Evolutionary conservation across 1,140 invertebrate species (phyloP).

Genomic region (Brachionus koreanus): DNA sequence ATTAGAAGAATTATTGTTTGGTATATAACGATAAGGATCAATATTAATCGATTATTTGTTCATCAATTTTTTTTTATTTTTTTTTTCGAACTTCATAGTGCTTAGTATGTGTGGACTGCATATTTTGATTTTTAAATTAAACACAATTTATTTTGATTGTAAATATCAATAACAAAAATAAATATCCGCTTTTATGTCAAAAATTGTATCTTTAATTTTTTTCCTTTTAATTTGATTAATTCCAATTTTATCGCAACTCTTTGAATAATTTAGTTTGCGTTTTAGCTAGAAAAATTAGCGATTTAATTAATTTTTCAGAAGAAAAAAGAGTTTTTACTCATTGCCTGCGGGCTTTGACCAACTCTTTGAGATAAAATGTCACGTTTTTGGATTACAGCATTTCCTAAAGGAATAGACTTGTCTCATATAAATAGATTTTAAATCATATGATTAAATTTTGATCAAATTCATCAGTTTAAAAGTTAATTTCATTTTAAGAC

Average conservation of each 20-base stretch:
- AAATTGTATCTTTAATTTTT: slow-evolving; percentile 22
- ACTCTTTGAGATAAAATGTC: not conserved
- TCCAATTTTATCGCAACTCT: not conserved
- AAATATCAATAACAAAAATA: slow-evolving; percentile 17
- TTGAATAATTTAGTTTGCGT: not conserved
- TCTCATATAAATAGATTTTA: not conserved
- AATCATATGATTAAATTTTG: not conserved
- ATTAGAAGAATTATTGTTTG: not conserved
- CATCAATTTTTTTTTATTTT: not conserved
- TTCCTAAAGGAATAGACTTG: not conserved
- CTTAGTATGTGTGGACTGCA: not conserved
- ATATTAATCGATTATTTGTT: slow-evolving; percentile 10
- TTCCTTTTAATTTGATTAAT: slow-evolving; percentile 27
- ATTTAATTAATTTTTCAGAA: not conserved
- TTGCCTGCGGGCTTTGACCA: not conserved
- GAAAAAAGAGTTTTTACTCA: not conserved
- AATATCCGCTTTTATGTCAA: slow-evolving; percentile 5
- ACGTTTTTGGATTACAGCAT: not conserved
- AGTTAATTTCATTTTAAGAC: not conserved
- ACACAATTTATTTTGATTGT: slow-evolving; percentile 3
- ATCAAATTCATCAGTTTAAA: not conserved
- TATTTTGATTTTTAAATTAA: not conserved
- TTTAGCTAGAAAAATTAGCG: not conserved
- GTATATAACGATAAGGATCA: not conserved
- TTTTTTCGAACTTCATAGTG: not conserved